A percentile compares a stretch with the other conserved stretches of the same genome.
Conservation (phyloP, 2,888 invertebrate genomes). For the Drosophila emarginata region DNA sequence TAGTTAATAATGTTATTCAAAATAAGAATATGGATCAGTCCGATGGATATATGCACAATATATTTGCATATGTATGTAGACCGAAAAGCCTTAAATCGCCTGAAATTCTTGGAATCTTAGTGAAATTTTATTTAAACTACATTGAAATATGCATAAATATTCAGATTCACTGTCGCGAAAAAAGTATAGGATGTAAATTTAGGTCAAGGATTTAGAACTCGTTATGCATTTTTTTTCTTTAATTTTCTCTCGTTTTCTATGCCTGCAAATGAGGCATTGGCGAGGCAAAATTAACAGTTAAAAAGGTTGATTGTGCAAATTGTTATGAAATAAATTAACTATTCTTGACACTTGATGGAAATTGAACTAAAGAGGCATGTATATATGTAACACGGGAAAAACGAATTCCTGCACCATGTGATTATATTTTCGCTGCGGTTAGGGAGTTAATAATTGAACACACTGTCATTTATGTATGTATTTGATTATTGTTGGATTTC, state of each 20-base stretch:
- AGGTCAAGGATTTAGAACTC: constrained; percentile 71
- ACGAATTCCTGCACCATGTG: constrained; percentile 12
- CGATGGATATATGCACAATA: not conserved
- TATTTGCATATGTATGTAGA: no score
- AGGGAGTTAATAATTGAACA: constrained; percentile 43
- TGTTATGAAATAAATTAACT: constrained; percentile 38
- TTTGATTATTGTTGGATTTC: constrained; percentile 47
- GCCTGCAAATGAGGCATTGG: constrained; percentile 19
- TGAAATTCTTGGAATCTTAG: not conserved
- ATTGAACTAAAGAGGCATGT: not conserved
- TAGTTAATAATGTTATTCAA: not conserved
- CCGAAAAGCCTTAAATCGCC: not conserved
- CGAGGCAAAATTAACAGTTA: constrained; percentile 5
- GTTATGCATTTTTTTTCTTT: constrained; percentile 25
- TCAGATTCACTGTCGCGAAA: constrained; percentile 41
- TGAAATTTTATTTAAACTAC: not conserved
- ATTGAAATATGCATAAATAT: constrained; percentile 23
- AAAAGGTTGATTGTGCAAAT: constrained; percentile 21
- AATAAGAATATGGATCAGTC: not conserved
- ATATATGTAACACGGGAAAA: constrained; percentile 14
- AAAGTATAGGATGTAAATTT: constrained; percentile 59
- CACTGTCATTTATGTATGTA: constrained; percentile 49
- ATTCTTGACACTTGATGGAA: constrained; percentile 17
- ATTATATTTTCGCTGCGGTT: constrained; percentile 11
- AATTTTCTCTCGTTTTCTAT: constrained; percentile 2